Conservation (phyloP, 2,113 vertebrate species). For the Microcebus ravelobensis region DNA sequence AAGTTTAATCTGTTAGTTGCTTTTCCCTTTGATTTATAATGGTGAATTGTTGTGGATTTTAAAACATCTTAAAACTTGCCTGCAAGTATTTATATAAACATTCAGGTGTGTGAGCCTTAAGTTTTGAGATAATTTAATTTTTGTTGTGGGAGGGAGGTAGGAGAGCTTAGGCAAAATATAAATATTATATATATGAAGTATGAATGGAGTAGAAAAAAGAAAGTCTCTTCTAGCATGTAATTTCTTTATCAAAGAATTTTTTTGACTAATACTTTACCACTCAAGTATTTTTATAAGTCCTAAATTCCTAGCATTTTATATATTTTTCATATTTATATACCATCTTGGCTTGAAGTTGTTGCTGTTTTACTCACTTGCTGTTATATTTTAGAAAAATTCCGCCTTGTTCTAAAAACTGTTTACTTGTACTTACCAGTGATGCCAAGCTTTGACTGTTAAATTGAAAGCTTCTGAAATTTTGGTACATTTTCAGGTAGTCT, state of each 20-base stretch:
- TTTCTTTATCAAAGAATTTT: conserved; percentile 39
- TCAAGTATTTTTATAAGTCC: conserved; percentile 40
- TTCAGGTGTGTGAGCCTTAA: conserved; percentile 39
- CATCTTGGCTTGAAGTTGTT: not conserved
- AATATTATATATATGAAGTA: not conserved
- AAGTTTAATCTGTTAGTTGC: not conserved
- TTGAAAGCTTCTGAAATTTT: not conserved
- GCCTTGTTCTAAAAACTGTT: conserved; percentile 20
- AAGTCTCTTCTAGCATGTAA: not conserved
- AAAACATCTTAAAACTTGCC: conserved; percentile 40
- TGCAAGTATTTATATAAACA: conserved; percentile 44
- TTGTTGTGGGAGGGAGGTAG: not conserved
- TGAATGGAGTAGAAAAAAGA: not conserved
- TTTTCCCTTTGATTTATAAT: conserved; percentile 48
- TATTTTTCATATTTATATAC: conserved; percentile 33
- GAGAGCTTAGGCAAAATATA: not conserved
- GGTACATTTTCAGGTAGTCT: not conserved
- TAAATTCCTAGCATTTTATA: conserved; percentile 35
- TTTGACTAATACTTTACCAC: not conserved
- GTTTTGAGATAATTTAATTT: conserved; percentile 41
- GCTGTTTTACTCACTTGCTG: conserved; percentile 13
- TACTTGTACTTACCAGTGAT: not conserved
- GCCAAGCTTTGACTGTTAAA: not conserved
- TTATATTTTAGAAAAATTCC: conserved; percentile 30
- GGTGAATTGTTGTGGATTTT: conserved; percentile 37